Evolutionary conservation across 2,113 vertebrate genomes (phyloP).

Genomic region (Silurus meridionalis): DNA sequence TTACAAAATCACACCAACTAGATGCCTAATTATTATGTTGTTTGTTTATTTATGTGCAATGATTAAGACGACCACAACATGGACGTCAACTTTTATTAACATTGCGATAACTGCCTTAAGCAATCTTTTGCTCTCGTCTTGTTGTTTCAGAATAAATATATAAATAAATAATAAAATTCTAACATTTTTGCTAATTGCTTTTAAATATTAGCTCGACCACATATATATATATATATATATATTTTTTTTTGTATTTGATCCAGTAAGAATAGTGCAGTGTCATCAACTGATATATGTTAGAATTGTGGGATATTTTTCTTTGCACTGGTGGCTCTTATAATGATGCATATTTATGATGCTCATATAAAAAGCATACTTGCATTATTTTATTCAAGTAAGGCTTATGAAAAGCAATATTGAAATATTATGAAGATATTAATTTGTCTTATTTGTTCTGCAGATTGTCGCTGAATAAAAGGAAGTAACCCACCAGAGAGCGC

Average conservation of each 20-base stretch:
- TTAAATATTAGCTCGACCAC: neutral
- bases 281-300: neutral
- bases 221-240: too few relatives aligned
- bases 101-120: too few relatives aligned
- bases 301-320: neutral
- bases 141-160: too few relatives aligned
- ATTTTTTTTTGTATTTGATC: neutral
- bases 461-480: slow-evolving; percentile 56
- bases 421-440: neutral
- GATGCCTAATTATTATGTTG: neutral
- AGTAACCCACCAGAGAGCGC: slow-evolving; percentile 35
- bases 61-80: too few relatives aligned
- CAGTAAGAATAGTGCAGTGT: neutral
- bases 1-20: neutral
- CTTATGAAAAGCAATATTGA: neutral
- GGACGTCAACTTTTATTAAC: too few relatives aligned
- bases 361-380: neutral
- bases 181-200: neutral
- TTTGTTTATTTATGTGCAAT: too few relatives aligned
- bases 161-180: neutral
- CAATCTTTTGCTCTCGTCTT: too few relatives aligned
- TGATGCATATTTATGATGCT: neutral
- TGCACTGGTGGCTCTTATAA: neutral
- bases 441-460: slow-evolving; percentile 48
- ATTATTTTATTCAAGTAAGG: neutral